Percentiles rank a stretch among this genome's conserved stretches.
Evolutionary conservation across 2,797 vertebrate species (phyloP).

Genomic region (Melanotaenia maccullochi): DNA sequence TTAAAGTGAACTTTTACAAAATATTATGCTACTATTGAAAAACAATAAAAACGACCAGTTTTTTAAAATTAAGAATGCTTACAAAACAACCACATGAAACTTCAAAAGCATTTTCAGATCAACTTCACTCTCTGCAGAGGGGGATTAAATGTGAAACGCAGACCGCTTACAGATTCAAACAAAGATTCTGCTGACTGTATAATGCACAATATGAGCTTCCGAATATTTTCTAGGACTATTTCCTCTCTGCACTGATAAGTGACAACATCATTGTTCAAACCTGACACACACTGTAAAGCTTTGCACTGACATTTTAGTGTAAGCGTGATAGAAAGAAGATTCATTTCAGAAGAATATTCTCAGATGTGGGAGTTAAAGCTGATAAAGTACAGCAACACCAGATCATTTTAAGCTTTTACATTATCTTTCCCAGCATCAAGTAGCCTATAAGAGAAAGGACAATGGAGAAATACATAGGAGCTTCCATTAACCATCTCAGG

Average conservation of each 20-base stretch:
- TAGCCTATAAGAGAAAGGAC: neutral
- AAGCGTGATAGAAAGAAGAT: neutral
- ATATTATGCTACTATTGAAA: constrained; percentile 3
- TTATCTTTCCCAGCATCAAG: neutral
- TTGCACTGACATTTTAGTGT: neutral
- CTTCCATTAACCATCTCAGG: neutral
- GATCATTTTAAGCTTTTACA: neutral
- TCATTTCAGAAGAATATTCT: neutral
- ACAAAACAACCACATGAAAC: neutral
- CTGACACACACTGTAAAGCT: neutral
- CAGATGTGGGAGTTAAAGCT: neutral
- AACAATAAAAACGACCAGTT: neutral
- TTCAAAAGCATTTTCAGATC: neutral
- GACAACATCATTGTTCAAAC: neutral
- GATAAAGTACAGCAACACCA: neutral
- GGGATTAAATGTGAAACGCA: neutral
- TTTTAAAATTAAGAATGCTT: neutral
- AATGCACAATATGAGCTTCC: constrained; percentile 1
- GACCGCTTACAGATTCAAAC: neutral
- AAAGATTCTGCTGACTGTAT: neutral
- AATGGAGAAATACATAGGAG: neutral
- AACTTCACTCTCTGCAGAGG: neutral
- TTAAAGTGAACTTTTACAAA: neutral
- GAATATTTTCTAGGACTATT: neutral
- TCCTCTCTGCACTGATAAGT: neutral